Conservation (phyloP, 2,797 vertebrate genomes). For the Heterohyrax brucei region DNA sequence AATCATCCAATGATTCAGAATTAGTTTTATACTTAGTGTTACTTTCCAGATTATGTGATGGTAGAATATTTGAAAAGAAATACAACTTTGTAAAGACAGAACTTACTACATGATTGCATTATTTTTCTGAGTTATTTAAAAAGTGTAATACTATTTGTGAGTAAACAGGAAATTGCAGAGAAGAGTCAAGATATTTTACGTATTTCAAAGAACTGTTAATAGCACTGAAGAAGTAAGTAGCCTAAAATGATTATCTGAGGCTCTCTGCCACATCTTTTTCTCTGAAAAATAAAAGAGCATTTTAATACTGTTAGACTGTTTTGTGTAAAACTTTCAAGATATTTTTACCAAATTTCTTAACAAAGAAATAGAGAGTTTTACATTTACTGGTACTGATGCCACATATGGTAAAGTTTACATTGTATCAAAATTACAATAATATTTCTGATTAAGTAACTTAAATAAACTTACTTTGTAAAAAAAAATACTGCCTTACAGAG, state of each 20-base stretch:
- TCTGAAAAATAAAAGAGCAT: slow-evolving; percentile 74
- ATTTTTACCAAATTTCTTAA: neutral
- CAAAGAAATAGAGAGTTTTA: slow-evolving; percentile 6
- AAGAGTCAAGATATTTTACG: neutral
- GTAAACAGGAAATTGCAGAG: slow-evolving; percentile 56
- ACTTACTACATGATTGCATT: slow-evolving; percentile 19
- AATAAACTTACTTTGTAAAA: neutral
- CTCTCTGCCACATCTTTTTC: neutral
- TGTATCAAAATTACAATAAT: neutral
- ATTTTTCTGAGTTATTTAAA: slow-evolving; percentile 53
- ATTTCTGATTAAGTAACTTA: neutral
- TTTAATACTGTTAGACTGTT: slow-evolving; percentile 25
- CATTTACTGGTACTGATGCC: neutral
- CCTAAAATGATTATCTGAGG: slow-evolving; percentile 63
- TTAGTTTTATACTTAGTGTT: slow-evolving; percentile 30
- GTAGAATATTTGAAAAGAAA: slow-evolving; percentile 68
- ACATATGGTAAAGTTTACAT: neutral
- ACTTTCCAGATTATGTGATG: slow-evolving; percentile 35
- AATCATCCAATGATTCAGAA: slow-evolving; percentile 7
- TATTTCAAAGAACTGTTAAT: slow-evolving; percentile 16
- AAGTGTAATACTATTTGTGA: neutral
- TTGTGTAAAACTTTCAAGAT: neutral
- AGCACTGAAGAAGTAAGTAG: slow-evolving; percentile 34
- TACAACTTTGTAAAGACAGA: slow-evolving; percentile 17
- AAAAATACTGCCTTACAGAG: neutral